Percentiles rank a stretch among this genome's conserved stretches.
Evolutionary conservation across 2,888 invertebrate species (phyloP).

Genomic region (Ecliptopera silaceata): DNA sequence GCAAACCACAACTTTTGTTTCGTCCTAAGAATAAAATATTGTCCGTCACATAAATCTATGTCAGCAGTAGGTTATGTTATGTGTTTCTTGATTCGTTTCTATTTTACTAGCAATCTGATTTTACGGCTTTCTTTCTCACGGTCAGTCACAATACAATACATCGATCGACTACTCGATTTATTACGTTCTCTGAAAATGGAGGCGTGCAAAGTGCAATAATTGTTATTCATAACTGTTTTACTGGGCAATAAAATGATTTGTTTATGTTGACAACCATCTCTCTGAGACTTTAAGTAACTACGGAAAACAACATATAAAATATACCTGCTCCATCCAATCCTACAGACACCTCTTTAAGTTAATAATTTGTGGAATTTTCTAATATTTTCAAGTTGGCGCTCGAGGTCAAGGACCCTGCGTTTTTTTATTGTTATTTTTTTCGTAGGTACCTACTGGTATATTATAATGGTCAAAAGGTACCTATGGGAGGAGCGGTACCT

Average conservation of each 20-base stretch:
- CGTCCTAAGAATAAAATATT: slow-evolving; percentile 4
- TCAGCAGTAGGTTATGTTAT: slow-evolving; percentile 30
- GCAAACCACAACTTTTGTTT: slow-evolving; percentile 5
- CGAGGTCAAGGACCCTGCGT: no score
- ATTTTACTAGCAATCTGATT: slow-evolving; percentile 43
- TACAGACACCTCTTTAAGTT: no score
- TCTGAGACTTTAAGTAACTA: no score
- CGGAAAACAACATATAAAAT: no score
- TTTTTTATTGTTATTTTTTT: no score
- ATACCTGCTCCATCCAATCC: no score
- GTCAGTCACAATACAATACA: slow-evolving; percentile 30
- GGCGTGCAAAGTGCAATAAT: slow-evolving; percentile 47
- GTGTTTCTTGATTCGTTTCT: slow-evolving; percentile 45
- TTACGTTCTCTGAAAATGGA: slow-evolving; percentile 34
- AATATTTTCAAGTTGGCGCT: no score
- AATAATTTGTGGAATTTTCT: no score
- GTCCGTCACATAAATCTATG: slow-evolving; percentile 30
- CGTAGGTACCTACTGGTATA: no score
- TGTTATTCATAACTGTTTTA: slow-evolving; percentile 51
- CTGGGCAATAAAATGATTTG: slow-evolving; percentile 52
- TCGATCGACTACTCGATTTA: slow-evolving; percentile 41
- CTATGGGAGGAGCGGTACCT: no score
- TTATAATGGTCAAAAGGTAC: no score
- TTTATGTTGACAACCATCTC: slow-evolving; percentile 50
- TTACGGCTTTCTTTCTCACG: slow-evolving; percentile 55